Evolutionary conservation across 2,113 vertebrate species (phyloP), one percentile per base, ranked within the genome.

Genomic region (Paralichthys olivaceus): DNA sequence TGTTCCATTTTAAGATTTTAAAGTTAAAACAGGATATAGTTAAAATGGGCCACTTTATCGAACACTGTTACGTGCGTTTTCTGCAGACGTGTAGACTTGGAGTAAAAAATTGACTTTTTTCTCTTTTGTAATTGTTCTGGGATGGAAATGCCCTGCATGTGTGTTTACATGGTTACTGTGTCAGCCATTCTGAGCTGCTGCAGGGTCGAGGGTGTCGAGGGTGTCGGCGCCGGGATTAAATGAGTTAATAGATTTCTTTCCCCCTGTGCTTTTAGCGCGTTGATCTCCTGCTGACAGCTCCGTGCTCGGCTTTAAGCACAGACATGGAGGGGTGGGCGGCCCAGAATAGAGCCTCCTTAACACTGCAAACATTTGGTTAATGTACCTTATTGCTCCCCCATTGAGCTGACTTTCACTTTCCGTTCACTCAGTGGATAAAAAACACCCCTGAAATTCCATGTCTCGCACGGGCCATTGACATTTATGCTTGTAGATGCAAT

Each of bases 211-310:
- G 2, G 25, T 45, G 69, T 2, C 13, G 7, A n/a, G 49, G 49
- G 47, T 19, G 47, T 8, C 55, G 70, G 40, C 29, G 66, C 59
- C 2, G 26, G 72, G 71, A 82, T 84, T 66, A 62, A 70, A 72
- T 69, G 75, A 84, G 79, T 87, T 89, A 88, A 92, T 91, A 88
- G 90, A 86, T 91, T 89, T 90, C 74, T 17, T 73, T 86, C 87
- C 83, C 87, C 87, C 22, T 7, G 88, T 81, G 90, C 84, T 91
- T 82, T 87, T 59, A 84, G 81, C 1, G 13, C 29, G 87, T 83
- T 88, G 90, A 93, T 92, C 85, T 90, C 87, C 76, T 72, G 86
- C 90, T 89, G 87, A 90, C 84, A 55, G 77, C 68, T 86, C 74
- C 87, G 79, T 79, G 77, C 77, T 86, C 80, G 13, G 72, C 76